Evolutionary conservation across 2,797 vertebrate genomes (phyloP).

Genomic region (Silurus lanzhouensis): DNA sequence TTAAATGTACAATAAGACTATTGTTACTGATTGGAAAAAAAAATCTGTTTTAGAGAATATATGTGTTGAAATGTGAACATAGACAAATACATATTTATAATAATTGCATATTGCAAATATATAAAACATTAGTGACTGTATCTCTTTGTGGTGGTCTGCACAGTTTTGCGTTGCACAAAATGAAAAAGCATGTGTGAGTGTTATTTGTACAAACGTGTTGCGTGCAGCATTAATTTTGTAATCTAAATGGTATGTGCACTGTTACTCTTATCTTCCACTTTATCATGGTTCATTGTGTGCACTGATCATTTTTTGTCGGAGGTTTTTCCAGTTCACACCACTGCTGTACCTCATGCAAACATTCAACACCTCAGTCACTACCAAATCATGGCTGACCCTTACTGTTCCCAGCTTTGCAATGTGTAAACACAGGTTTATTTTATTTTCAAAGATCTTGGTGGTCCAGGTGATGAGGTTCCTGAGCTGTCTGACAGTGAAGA

Average conservation of each 20-base stretch:
- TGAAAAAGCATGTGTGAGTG: background rate
- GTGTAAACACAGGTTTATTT: background rate
- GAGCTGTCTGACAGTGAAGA: conserved; percentile 81
- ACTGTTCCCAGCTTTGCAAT: background rate
- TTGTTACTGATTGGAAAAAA: too few species aligned
- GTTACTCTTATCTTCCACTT: background rate
- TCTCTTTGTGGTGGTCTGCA: background rate
- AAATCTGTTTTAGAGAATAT: too few species aligned
- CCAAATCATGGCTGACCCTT: background rate
- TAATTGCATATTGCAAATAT: too few species aligned
- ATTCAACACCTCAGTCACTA: background rate
- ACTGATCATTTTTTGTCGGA: background rate
- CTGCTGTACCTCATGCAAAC: background rate
- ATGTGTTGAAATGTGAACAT: too few species aligned
- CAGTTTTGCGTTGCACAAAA: too few species aligned
- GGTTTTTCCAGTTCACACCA: background rate
- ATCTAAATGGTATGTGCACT: background rate
- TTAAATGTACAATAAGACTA: background rate
- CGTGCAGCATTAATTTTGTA: background rate
- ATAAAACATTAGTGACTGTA: background rate
- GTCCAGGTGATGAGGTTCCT: conserved; percentile 63
- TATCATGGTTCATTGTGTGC: background rate
- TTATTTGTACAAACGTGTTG: background rate
- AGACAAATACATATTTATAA: too few species aligned
- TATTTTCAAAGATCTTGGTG: background rate